These are phyloP conservation scores for Thecocarcelia acutangulata DNA, from an alignment of 2,888 invertebrate genomes.

Conservation along the genomic window DNA sequence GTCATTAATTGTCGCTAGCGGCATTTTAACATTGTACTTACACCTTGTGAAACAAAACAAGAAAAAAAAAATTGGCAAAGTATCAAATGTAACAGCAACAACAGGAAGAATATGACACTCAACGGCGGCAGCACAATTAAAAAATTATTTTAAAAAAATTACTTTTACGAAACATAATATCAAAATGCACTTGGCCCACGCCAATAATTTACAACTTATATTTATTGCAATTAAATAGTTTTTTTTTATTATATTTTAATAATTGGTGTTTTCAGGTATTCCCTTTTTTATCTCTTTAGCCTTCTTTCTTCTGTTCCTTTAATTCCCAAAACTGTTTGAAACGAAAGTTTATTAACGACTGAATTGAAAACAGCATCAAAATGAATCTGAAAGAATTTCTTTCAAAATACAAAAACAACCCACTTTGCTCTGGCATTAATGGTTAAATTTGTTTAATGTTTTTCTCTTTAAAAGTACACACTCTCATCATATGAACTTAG, in stretches of 20 bases:
- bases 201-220: neutral
- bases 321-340: slow-evolving; percentile 16
- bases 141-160: slow-evolving; percentile 16
- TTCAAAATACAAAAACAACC: slow-evolving; percentile 3
- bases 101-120: slow-evolving; percentile 34
- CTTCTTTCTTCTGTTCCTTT: neutral
- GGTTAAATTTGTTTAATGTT: slow-evolving; percentile 8
- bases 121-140: slow-evolving; percentile 23
- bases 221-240: slow-evolving; percentile 27
- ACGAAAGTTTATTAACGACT: slow-evolving; percentile 63
- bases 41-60: slow-evolving; percentile 12
- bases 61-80: slow-evolving; percentile 30
- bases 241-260: slow-evolving; percentile 24
- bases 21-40: slow-evolving; percentile 10
- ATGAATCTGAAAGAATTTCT: slow-evolving; percentile 39
- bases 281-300: neutral
- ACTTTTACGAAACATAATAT: slow-evolving; percentile 26
- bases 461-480: slow-evolving; percentile 13
- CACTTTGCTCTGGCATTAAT: slow-evolving; percentile 26
- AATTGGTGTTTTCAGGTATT: slow-evolving; percentile 1
- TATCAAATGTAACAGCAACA: slow-evolving; percentile 20
- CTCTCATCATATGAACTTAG: slow-evolving; percentile 1
- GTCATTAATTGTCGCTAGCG: slow-evolving; percentile 43
- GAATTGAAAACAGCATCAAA: slow-evolving; percentile 50
- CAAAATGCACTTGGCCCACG: slow-evolving; percentile 8